A percentile compares a stretch with the other conserved stretches of the same genome.
These are phyloP conservation scores for Galerucella calmariensis DNA, from an alignment of 2,888 invertebrate genomes.

Conservation along the genomic window DNA sequence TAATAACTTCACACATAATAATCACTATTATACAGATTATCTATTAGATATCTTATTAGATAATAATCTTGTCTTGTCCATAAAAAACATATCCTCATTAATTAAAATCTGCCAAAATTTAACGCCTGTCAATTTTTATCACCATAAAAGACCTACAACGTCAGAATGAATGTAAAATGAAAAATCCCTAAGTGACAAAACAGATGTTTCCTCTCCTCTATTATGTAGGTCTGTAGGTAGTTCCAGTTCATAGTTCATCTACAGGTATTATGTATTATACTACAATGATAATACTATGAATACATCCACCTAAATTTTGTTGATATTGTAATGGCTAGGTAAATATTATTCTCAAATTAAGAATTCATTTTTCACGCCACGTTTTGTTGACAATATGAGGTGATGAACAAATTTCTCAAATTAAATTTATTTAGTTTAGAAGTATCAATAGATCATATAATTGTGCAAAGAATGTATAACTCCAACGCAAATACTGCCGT, in stretches of 20 bases:
- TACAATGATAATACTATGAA: neutral
- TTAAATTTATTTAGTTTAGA: constrained; percentile 21
- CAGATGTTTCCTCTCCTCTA: neutral
- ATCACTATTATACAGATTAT: neutral
- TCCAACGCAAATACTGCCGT: neutral
- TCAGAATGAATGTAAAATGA: neutral
- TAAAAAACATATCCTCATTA: neutral
- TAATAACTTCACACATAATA: neutral
- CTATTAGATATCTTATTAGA: neutral
- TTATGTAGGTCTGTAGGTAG: no score
- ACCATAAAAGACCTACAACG: neutral
- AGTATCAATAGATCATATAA: constrained; percentile 24
- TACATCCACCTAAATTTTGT: neutral
- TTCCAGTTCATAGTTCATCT: no score
- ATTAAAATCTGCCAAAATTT: neutral
- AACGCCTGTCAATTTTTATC: neutral
- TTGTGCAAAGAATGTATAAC: constrained; percentile 25
- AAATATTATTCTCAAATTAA: constrained; percentile 4
- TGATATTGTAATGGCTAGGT: constrained; percentile 4
- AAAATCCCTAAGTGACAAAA: neutral
- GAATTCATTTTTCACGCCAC: neutral
- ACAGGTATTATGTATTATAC: neutral
- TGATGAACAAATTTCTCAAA: constrained; percentile 28
- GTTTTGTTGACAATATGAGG: constrained; percentile 16
- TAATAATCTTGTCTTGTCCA: neutral